These are phyloP conservation scores for Ferrisia virgata DNA, from an alignment of 2,888 invertebrate genomes.

Conservation along the genomic window DNA sequence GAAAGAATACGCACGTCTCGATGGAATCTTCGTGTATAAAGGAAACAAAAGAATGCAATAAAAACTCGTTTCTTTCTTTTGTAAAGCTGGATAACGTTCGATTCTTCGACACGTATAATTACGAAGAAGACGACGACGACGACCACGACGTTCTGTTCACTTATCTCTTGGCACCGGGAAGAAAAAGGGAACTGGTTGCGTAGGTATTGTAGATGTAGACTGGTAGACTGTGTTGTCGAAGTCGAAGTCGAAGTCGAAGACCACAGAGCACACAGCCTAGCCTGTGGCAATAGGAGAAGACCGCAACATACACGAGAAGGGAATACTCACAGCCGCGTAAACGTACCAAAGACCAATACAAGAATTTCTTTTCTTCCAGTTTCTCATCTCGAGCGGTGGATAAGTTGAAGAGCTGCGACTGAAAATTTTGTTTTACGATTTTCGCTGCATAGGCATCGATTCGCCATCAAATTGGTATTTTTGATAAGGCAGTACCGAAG, in stretches of 20 bases:
- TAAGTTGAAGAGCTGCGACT: too few relatives aligned
- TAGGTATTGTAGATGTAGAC: slow-evolving; percentile 17
- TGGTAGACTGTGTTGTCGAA: too few relatives aligned
- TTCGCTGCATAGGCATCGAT: background rate
- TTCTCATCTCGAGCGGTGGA: background rate
- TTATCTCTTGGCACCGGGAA: background rate
- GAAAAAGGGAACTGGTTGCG: slow-evolving; percentile 28
- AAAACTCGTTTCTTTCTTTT: slow-evolving; percentile 22
- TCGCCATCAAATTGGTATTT: background rate
- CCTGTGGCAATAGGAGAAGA: background rate
- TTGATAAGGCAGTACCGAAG: background rate
- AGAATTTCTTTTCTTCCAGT: background rate
- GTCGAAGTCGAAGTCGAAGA: background rate
- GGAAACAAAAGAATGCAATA: slow-evolving; percentile 33
- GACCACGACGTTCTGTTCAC: background rate
- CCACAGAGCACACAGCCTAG: background rate
- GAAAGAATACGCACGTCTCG: background rate
- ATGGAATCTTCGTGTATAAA: slow-evolving; percentile 13
- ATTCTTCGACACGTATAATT: slow-evolving; percentile 32
- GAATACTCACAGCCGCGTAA: background rate
- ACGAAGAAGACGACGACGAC: background rate
- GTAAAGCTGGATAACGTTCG: slow-evolving; percentile 26
- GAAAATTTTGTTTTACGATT: too few relatives aligned
- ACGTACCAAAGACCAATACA: background rate
- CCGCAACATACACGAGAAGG: background rate